A percentile compares a stretch with the other conserved stretches of the same genome.
Evolutionary conservation across 2,888 invertebrate genomes (phyloP).

Genomic region (Sesia bembeciformis): DNA sequence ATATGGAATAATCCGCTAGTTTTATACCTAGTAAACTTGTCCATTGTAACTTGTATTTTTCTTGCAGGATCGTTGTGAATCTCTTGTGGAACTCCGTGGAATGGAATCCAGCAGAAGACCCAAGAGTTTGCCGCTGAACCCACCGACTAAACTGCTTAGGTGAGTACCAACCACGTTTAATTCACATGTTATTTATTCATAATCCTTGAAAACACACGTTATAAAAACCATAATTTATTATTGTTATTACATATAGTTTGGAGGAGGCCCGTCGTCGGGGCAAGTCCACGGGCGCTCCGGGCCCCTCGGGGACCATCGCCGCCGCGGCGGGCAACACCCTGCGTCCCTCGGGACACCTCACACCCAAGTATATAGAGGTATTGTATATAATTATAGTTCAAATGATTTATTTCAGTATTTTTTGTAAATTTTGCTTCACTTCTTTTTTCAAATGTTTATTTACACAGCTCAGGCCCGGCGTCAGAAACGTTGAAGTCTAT

Average conservation of each 20-base stretch:
- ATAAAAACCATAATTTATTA: too few relatives aligned
- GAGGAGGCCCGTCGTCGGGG: conserved; percentile 62
- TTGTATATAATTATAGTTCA: too few relatives aligned
- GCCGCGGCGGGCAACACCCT: conserved; percentile 40
- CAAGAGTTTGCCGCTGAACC: conserved; percentile 92
- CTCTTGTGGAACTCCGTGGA: conserved; percentile 50
- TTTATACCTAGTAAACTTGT: too few relatives aligned
- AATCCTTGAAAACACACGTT: too few relatives aligned
- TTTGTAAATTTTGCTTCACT: too few relatives aligned
- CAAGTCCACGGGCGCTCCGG: conserved; percentile 20
- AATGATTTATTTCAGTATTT: too few relatives aligned
- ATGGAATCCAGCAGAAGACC: conserved; percentile 80
- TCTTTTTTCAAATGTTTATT: too few relatives aligned
- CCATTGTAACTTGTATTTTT: background rate
- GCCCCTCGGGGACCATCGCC: conserved; percentile 28
- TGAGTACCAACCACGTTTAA: conserved; percentile 14
- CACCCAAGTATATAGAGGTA: conserved; percentile 86
- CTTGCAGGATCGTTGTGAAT: conserved; percentile 35
- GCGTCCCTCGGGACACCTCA: conserved; percentile 58
- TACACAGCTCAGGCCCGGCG: too few relatives aligned
- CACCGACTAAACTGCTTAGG: conserved; percentile 92
- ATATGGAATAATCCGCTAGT: too few relatives aligned
- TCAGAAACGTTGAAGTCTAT: too few relatives aligned
- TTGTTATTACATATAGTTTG: conserved; percentile 23
- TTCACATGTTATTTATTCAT: background rate